A percentile compares a stretch with the other conserved stretches of the same genome.
Conservation (phyloP, 2,113 vertebrate species). For the Callionymus lyra region DNA sequence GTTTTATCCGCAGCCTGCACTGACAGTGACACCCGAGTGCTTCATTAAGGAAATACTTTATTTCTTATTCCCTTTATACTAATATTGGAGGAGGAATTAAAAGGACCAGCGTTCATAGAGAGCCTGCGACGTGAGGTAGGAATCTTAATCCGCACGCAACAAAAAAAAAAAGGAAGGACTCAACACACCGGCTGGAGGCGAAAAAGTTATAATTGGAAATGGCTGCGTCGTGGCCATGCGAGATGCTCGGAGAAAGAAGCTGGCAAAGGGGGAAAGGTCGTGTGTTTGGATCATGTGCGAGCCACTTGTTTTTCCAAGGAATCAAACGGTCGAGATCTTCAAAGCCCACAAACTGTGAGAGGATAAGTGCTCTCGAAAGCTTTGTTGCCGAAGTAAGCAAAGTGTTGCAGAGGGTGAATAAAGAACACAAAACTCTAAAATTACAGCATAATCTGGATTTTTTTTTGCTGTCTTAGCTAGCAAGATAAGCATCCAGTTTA, state of each 20-base stretch:
- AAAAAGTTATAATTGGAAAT: constrained; percentile 26
- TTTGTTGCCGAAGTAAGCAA: too few species aligned
- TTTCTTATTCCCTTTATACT: constrained; percentile 30
- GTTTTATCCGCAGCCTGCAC: constrained; percentile 17
- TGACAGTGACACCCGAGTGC: constrained; percentile 29
- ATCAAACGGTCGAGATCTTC: too few species aligned
- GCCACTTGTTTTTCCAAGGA: too few species aligned
- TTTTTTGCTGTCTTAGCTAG: too few species aligned
- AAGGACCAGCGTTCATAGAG: constrained; percentile 32
- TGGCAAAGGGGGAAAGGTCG: constrained; percentile 23
- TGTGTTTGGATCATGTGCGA: constrained; percentile 1
- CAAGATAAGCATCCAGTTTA: too few species aligned
- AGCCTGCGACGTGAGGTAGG: constrained; percentile 7
- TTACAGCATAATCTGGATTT: too few species aligned
- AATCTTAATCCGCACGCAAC: constrained; percentile 24
- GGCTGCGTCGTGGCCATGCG: constrained; percentile 7
- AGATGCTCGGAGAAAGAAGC: constrained; percentile 15
- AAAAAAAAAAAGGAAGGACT: constrained; percentile 36
- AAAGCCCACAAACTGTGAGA: too few species aligned
- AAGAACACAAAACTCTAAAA: too few species aligned
- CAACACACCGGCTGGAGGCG: constrained; percentile 9
- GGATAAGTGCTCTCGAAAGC: too few species aligned
- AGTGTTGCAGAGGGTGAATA: too few species aligned
- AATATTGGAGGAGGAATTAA: constrained; percentile 43
- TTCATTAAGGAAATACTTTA: constrained; percentile 19